Evolutionary conservation across 2,888 invertebrate genomes (phyloP), one percentile per base, ranked within the genome.

Genomic region (Axea sp.): DNA sequence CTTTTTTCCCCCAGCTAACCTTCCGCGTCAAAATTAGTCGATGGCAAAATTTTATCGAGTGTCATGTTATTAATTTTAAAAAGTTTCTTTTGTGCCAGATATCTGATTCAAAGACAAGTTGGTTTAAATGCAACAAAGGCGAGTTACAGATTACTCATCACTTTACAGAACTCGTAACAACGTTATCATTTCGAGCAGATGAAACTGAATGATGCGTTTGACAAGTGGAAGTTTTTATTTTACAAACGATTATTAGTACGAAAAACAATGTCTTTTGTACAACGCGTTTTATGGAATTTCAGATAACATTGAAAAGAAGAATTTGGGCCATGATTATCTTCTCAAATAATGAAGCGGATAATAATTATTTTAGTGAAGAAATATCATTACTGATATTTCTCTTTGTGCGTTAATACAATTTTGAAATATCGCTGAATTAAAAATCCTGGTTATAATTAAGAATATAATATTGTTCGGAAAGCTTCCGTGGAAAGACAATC

Each of bases 91-190:
- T 62, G 31, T 49, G 2, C 6, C 5, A 2, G 7, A 9, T 62
- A 62, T 49, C 60, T 39, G 49, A 62, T 64, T 43, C 12, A 64
- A n/a, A 33, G 43, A 15, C 24, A 43, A 51, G 47, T 51, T 43
- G 11, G 31, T 43, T 49, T 14, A 49, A 37, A 49, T 62, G 31
- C 12, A 28, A 51, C 62, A 64, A 51, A 64, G 41, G 8, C 39
- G 51, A 51, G 41, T 64, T 64, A 64, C 43, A 64, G 51, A 51
- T 64, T 64, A 41, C 49, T 49, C 39, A 41, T 51, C 41, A 30
- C 22, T 28, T 47, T 39, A 22, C 37, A 30, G n/a, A 39, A 60
- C 26, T 37, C 4, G 39, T 28, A 49, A 30, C 39, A 17, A 37
- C 8, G 47, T 47, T 60, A 49, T 60, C 47, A 24, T 37, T 14